Evolutionary conservation across 2,888 invertebrate species (phyloP).

Genomic region (Nomada lathburiana): DNA sequence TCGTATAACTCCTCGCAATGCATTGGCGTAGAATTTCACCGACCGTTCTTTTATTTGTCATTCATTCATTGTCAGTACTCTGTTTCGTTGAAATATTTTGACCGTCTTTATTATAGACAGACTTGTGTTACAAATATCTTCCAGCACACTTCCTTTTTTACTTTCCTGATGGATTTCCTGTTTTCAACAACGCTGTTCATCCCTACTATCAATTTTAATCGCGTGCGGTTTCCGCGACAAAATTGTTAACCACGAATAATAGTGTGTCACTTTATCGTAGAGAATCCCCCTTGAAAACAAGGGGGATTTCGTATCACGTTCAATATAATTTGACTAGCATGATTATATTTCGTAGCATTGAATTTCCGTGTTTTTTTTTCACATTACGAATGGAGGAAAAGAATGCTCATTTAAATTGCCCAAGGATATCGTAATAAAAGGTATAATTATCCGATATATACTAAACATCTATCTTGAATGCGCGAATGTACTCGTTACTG

Average conservation of each 20-base stretch:
- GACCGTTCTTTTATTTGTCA: neutral
- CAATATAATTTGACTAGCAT: neutral
- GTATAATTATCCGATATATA: slow-evolving; percentile 35
- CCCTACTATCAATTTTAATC: slow-evolving; percentile 37
- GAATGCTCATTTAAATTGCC: neutral
- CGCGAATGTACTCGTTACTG: neutral
- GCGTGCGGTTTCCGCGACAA: slow-evolving; percentile 45
- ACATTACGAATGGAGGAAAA: neutral
- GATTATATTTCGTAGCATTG: neutral
- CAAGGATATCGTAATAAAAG: slow-evolving; percentile 23
- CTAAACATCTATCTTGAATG: slow-evolving; percentile 9
- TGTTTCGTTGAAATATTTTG: neutral
- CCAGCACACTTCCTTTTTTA: neutral
- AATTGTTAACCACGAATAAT: slow-evolving; percentile 33
- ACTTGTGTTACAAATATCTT: neutral
- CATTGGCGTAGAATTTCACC: slow-evolving; percentile 5
- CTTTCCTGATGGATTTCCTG: slow-evolving; percentile 34
- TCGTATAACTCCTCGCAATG: slow-evolving; percentile 39
- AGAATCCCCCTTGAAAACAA: slow-evolving; percentile 8
- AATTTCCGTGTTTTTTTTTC: slow-evolving; percentile 31
- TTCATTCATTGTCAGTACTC: neutral
- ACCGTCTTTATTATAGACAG: neutral
- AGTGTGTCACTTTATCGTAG: slow-evolving; percentile 23
- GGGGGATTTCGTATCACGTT: slow-evolving; percentile 3
- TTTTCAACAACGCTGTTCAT: slow-evolving; percentile 22